phyloP scores from a whole-genome alignment of 2,797 vertebrate genomes.

The Clarias fuscus region DNA sequence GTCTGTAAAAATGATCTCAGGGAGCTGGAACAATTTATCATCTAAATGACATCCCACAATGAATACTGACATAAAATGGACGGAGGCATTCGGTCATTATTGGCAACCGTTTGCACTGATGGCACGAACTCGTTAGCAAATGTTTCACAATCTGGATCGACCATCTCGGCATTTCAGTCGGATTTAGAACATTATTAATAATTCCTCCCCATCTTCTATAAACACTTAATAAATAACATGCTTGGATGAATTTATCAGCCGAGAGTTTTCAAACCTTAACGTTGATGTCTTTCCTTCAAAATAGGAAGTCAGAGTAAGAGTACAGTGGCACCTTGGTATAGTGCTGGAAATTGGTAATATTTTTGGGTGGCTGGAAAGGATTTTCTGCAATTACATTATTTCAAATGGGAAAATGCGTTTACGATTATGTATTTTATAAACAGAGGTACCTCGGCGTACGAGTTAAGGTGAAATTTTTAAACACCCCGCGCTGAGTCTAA shows the following conservation, averaged over 20 bases:
- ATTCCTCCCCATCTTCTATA: neutral
- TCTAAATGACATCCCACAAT: neutral
- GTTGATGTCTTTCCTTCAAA: neutral
- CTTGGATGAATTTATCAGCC: neutral
- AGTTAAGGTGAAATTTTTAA: too few species aligned
- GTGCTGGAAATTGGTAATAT: too few species aligned
- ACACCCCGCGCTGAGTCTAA: too few species aligned
- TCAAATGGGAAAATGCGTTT: too few species aligned
- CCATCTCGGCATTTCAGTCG: neutral
- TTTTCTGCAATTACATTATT: too few species aligned
- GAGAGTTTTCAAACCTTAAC: neutral
- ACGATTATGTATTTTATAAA: too few species aligned
- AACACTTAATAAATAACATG: neutral
- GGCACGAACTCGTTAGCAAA: neutral
- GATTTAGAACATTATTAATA: neutral
- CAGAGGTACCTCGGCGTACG: too few species aligned
- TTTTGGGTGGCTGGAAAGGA: too few species aligned
- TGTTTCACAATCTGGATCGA: neutral
- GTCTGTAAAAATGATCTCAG: neutral
- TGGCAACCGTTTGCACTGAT: neutral
- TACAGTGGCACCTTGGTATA: too few species aligned
- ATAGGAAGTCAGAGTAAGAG: neutral
- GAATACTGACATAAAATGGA: neutral
- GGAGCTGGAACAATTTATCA: slow-evolving; percentile 3
- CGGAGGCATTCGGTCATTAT: neutral